These are phyloP conservation scores for Neodiprion virginianus DNA, from an alignment of 1,140 invertebrate genomes.

Conservation along the genomic window DNA sequence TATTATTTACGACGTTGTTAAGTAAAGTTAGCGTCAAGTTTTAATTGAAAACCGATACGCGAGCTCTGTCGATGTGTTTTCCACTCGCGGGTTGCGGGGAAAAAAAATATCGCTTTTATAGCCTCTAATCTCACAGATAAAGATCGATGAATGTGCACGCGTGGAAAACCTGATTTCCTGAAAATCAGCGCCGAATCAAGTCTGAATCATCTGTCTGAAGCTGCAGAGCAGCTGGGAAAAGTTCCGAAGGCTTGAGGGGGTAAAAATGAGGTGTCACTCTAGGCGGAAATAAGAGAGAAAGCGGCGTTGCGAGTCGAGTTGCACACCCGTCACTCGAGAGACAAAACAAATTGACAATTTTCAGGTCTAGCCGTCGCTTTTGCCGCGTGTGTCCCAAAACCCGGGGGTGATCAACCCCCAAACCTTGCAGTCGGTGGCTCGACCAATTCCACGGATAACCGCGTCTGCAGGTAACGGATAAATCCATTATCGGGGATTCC, in stretches of 20 bases:
- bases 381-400: neutral
- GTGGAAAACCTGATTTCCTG: no score
- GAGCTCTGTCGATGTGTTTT: no score
- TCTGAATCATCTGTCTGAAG: neutral
- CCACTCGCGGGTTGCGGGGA: no score
- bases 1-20: no score
- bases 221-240: neutral
- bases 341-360: conserved; percentile 34
- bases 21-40: no score
- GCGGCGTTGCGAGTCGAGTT: no score
- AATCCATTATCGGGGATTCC: conserved; percentile 42
- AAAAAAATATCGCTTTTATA: no score
- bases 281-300: conserved; percentile 32
- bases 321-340: neutral
- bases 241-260: neutral
- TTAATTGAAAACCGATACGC: no score
- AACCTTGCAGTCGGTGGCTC: neutral
- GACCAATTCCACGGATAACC: neutral
- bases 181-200: neutral
- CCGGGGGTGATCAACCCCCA: neutral
- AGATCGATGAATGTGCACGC: no score
- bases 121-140: no score
- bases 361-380: conserved; percentile 18
- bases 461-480: conserved; percentile 31
- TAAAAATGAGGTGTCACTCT: conserved; percentile 45